Evolutionary conservation across 2,113 vertebrate species (phyloP).

Genomic region (Otocyon megalotis): DNA sequence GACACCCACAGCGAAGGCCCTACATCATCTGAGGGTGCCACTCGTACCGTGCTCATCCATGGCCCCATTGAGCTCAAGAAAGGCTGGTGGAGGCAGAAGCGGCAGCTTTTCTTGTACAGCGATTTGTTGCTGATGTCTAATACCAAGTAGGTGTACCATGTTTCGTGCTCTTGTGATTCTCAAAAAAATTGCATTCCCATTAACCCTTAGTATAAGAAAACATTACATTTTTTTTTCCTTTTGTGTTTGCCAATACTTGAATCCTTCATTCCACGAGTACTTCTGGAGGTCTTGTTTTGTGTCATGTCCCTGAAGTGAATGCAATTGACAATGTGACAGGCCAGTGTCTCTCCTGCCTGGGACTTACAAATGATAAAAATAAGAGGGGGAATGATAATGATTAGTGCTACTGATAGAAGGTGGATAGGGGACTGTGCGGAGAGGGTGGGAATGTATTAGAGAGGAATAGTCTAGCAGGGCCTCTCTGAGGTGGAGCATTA

Average conservation of each 20-base stretch:
- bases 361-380: neutral
- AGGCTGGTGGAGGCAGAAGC: conserved; percentile 91
- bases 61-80: conserved; percentile 90
- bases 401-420: neutral
- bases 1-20: conserved; percentile 88
- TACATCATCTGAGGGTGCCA: conserved; percentile 89
- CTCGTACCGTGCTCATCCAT: conserved; percentile 87
- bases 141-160: conserved; percentile 87
- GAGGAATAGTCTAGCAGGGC: neutral
- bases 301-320: neutral
- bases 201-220: neutral
- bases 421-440: neutral
- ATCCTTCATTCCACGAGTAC: neutral
- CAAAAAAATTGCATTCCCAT: neutral
- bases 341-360: neutral
- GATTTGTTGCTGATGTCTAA: conserved; percentile 92
- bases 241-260: neutral
- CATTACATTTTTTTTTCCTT: neutral
- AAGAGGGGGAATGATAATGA: neutral
- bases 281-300: neutral
- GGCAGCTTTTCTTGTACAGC: conserved; percentile 92
- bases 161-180: neutral
- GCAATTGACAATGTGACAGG: neutral
- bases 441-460: neutral
- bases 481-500: neutral